Base-by-base conservation (phyloP, 1,140 invertebrate species). In the Aphidius gifuensis region DNA sequence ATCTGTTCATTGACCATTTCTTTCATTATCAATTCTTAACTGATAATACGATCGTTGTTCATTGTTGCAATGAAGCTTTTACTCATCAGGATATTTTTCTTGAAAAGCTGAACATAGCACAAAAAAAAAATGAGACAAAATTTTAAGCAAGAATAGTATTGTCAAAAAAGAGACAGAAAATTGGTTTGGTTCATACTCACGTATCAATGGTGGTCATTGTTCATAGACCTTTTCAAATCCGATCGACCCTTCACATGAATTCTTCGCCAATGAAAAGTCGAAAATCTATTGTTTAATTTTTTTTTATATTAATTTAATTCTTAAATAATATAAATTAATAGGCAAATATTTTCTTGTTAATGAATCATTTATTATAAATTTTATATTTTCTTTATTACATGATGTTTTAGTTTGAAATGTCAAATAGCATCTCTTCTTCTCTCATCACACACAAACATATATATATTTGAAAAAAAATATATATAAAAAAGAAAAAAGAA, bases 21-120 rank as follows among this genome's bases (percentile, higher is more conserved):
- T 60, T 60, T 60, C 49, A 60, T 49, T 32, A 55, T 50, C 60
- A 61, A 56, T 61, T 50, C 45, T 61, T 49, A 38, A 61, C 53
- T 61, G 43, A 50, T 61, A 47, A 61, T 56, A 43, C 53, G 49
- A 55, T 61, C 51, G 38, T 6, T 44, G 48, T 9, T 43, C 46
- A 61, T 61, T 61, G 60, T 61, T 61, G 53, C 21, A 23, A 9
- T 40, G 8, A 49, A 60, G 11, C 32, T 51, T 11, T 32, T 38
- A 53, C 8, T 38, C 6, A 23, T 38, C 51, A 32, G 38, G 51
- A 38, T 23, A 53, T 53, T 53, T 53, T 23, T 53, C 43, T 44
- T 7, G 9, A 44, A 55, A 40, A 8, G 47, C 44, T 21, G 51
- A 4, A 11, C 5, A 16, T 43, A 47, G 21, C 2, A 21, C 4